These are phyloP conservation scores for Nannobrachium achirus DNA, from an alignment of 2,113 vertebrate genomes.

Conservation along the genomic window DNA sequence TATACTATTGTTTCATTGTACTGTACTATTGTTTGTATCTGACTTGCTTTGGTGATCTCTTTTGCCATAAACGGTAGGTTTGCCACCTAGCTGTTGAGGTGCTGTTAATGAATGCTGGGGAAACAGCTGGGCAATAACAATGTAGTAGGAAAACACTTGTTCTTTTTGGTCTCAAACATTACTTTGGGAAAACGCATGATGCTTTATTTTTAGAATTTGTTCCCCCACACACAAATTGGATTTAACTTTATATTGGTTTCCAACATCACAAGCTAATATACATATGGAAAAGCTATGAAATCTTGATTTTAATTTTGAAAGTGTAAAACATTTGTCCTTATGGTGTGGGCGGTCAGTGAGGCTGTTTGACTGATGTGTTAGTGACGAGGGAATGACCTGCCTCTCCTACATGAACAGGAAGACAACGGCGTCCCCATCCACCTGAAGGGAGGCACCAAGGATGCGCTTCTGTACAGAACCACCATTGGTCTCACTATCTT, in stretches of 20 bases:
- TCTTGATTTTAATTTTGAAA: no score
- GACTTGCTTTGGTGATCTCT: constrained; percentile 24
- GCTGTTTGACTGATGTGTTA: no score
- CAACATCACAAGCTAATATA: no score
- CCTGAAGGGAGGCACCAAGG: constrained; percentile 84
- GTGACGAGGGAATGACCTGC: neutral
- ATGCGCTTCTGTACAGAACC: constrained; percentile 79
- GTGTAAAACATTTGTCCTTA: neutral
- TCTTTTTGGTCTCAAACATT: neutral
- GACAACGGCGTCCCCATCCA: constrained; percentile 86
- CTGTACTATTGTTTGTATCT: neutral
- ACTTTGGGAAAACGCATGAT: neutral
- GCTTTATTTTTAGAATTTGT: no score
- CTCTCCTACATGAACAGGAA: constrained; percentile 73
- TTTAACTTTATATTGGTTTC: no score
- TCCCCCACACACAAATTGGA: no score
- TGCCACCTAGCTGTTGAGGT: neutral
- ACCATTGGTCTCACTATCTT: constrained; percentile 78
- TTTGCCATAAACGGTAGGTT: neutral
- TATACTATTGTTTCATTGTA: constrained; percentile 14
- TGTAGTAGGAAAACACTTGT: neutral
- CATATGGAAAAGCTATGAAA: no score
- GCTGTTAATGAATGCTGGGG: neutral
- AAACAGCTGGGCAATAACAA: neutral
- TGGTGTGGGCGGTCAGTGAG: neutral